A percentile compares a stretch with the other conserved stretches of the same genome.
phyloP scores from a whole-genome alignment of 2,113 vertebrate genomes.

The Phyllopteryx taeniolatus region DNA sequence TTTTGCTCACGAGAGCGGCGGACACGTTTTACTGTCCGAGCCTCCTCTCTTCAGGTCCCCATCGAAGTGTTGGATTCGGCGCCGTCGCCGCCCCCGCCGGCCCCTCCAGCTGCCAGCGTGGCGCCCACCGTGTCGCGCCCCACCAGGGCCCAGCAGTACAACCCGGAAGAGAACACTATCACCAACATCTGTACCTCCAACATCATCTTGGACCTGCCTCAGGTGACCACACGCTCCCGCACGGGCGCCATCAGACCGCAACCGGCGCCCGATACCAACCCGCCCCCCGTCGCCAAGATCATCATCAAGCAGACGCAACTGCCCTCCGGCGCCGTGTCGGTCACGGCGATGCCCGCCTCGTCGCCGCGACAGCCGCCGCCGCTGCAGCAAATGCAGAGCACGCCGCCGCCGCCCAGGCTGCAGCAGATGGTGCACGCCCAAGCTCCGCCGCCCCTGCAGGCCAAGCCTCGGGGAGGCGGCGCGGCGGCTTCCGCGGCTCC shows the following conservation, averaged over 20 bases:
- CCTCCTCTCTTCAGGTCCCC: constrained; percentile 11
- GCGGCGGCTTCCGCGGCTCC: constrained; percentile 26
- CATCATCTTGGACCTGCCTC: constrained; percentile 77
- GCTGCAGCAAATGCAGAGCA: constrained; percentile 81
- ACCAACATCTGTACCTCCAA: constrained; percentile 81
- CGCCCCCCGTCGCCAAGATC: constrained; percentile 79
- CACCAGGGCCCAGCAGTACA: constrained; percentile 60
- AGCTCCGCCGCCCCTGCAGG: constrained; percentile 72
- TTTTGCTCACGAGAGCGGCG: background rate
- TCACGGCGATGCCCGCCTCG: constrained; percentile 69
- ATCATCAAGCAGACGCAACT: constrained; percentile 82
- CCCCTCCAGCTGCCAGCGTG: constrained; percentile 8
- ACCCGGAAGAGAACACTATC: constrained; percentile 77
- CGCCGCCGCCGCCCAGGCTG: constrained; percentile 71
- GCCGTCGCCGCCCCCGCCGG: constrained; percentile 58
- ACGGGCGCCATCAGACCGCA: constrained; percentile 70
- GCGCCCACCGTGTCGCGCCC: constrained; percentile 24
- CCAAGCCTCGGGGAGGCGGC: constrained; percentile 66
- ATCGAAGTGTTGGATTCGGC: constrained; percentile 70
- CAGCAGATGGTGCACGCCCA: constrained; percentile 74
- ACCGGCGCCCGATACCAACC: constrained; percentile 39
- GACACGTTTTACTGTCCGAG: background rate
- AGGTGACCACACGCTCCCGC: constrained; percentile 73
- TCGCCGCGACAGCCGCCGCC: constrained; percentile 82
- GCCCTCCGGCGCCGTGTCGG: constrained; percentile 74